phyloP scores from a whole-genome alignment of 2,113 vertebrate genomes.

The Murina feae region DNA sequence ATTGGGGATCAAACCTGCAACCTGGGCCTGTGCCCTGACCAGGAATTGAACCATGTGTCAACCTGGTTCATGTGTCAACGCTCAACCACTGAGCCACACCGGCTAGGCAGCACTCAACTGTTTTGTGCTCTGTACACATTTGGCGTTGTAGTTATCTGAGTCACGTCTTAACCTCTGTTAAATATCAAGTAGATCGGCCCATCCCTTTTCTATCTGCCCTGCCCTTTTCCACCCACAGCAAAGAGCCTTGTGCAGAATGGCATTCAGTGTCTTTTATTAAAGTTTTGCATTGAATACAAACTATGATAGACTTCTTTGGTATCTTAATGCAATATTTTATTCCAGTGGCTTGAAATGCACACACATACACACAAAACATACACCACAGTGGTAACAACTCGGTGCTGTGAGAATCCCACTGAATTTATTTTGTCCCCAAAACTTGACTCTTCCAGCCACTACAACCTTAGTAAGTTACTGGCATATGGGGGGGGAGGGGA shows the following conservation, averaged over 20 bases:
- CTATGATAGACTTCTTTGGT: neutral
- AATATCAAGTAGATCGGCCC: neutral
- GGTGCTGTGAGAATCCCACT: rapidly evolving
- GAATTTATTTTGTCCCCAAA: neutral
- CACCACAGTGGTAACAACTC: neutral
- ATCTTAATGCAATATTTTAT: neutral
- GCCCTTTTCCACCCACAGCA: neutral
- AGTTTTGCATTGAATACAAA: neutral
- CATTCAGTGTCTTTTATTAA: neutral
- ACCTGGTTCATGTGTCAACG: no score
- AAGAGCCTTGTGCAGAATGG: neutral
- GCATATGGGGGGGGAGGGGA: no score
- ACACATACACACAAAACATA: neutral
- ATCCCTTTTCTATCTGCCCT: neutral
- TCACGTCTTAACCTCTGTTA: neutral
- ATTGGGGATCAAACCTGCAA: no score
- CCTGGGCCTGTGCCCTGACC: no score
- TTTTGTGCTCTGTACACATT: neutral
- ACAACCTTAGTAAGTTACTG: neutral
- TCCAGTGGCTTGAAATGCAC: neutral
- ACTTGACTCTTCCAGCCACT: neutral
- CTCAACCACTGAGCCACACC: no score
- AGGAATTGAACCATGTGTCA: no score
- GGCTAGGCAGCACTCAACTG: no score
- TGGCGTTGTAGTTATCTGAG: rapidly evolving